These are phyloP conservation scores for Pyxicephalus adspersus DNA, from an alignment of 2,113 vertebrate species.

Conservation along the genomic window DNA sequence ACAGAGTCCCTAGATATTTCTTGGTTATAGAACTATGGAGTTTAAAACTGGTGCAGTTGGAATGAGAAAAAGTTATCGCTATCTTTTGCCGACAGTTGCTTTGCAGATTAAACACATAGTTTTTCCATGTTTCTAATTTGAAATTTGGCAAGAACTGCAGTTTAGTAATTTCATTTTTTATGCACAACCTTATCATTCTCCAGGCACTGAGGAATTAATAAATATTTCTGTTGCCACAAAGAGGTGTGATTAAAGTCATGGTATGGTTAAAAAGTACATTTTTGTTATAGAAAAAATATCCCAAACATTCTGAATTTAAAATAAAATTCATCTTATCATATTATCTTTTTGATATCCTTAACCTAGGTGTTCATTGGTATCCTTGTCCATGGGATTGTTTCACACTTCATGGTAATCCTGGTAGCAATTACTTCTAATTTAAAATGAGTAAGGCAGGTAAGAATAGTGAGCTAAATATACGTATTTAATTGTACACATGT, in stretches of 20 bases:
- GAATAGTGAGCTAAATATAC: too few relatives aligned
- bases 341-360: background rate
- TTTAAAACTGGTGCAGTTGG: background rate
- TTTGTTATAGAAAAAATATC: background rate
- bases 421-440: too few relatives aligned
- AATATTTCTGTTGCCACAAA: background rate
- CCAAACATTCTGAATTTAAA: background rate
- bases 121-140: conserved; percentile 27
- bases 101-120: conserved; percentile 39
- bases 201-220: conserved; percentile 12
- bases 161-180: conserved; percentile 10
- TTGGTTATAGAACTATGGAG: conserved; percentile 23
- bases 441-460: too few relatives aligned
- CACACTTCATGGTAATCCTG: too few relatives aligned
- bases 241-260: background rate
- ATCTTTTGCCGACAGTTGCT: conserved; percentile 35
- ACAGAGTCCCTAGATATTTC: conserved; percentile 39
- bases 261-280: background rate
- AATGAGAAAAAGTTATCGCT: conserved; percentile 12
- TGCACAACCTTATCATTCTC: conserved; percentile 19
- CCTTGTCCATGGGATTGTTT: too few relatives aligned
- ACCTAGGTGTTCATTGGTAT: too few relatives aligned
- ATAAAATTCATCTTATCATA: background rate
- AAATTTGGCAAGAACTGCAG: background rate
- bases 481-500: too few relatives aligned